These are phyloP conservation scores for Ypsolopha sequella DNA, from an alignment of 2,888 invertebrate genomes.

Conservation along the genomic window DNA sequence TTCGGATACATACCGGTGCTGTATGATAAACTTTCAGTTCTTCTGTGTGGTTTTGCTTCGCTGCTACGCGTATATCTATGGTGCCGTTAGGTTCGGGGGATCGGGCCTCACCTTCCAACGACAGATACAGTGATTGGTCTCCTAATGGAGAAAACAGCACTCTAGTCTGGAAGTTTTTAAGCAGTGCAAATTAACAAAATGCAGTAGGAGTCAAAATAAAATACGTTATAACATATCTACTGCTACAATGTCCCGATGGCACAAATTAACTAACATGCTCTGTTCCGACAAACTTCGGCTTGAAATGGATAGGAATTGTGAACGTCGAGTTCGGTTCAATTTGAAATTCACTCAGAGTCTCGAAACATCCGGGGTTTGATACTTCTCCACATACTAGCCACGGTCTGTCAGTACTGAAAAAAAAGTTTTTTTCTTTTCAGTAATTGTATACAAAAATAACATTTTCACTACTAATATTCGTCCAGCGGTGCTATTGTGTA, in stretches of 20 bases:
- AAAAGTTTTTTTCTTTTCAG: no score
- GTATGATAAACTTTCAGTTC: constrained; percentile 46
- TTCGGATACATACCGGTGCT: constrained; percentile 36
- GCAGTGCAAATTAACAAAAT: not conserved
- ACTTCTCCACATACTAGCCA: constrained; percentile 52
- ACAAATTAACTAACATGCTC: constrained; percentile 29
- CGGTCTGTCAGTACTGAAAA: constrained; percentile 47
- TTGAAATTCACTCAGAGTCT: constrained; percentile 44
- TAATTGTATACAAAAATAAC: no score
- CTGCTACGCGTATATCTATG: constrained; percentile 31
- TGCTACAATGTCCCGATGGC: not conserved
- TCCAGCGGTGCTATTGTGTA: no score
- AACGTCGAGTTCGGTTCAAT: constrained; percentile 49
- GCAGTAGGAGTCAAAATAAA: not conserved
- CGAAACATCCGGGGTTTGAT: constrained; percentile 27
- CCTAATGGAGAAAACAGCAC: constrained; percentile 52
- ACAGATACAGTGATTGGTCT: constrained; percentile 42
- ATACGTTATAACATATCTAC: no score
- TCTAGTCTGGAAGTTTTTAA: constrained; percentile 29
- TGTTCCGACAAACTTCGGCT: constrained; percentile 41
- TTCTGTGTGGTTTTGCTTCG: constrained; percentile 39
- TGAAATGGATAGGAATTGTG: constrained; percentile 49
- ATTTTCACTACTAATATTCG: no score
- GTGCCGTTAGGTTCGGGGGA: constrained; percentile 49
- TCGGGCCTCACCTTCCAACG: constrained; percentile 30